A percentile compares a stretch with the other conserved stretches of the same genome.
These are phyloP conservation scores for Capreolus pygargus DNA, from an alignment of 2,113 vertebrate species.

Conservation along the genomic window DNA sequence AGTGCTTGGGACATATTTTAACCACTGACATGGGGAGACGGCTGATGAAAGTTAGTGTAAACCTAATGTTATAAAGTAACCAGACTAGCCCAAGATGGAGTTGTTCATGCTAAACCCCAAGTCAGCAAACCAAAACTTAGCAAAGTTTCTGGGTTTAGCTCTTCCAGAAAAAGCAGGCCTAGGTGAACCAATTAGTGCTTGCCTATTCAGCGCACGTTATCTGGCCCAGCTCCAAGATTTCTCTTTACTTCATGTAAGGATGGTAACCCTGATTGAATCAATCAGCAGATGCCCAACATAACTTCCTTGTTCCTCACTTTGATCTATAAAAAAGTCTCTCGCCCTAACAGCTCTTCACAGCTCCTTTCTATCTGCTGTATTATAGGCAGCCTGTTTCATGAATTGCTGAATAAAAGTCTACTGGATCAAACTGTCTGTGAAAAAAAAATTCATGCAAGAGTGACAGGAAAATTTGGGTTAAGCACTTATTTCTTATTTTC, in stretches of 20 bases:
- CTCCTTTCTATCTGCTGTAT: background rate
- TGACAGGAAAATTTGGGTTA: background rate
- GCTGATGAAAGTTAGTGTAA: background rate
- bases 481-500: slow-evolving; percentile 2
- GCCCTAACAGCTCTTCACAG: background rate
- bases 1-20: background rate
- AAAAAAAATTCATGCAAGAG: background rate
- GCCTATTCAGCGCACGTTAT: background rate
- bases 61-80: background rate
- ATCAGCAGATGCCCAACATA: background rate
- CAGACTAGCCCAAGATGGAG: background rate
- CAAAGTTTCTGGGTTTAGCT: background rate
- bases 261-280: background rate
- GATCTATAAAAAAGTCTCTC: background rate
- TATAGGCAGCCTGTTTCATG: background rate
- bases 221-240: background rate
- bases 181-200: background rate
- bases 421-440: background rate
- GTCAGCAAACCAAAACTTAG: background rate
- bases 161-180: background rate
- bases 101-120: background rate
- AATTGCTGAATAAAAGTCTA: background rate
- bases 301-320: background rate
- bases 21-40: background rate
- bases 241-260: background rate